These are phyloP conservation scores for Elanoides forficatus DNA, from an alignment of 2,113 vertebrate genomes.

Conservation along the genomic window DNA sequence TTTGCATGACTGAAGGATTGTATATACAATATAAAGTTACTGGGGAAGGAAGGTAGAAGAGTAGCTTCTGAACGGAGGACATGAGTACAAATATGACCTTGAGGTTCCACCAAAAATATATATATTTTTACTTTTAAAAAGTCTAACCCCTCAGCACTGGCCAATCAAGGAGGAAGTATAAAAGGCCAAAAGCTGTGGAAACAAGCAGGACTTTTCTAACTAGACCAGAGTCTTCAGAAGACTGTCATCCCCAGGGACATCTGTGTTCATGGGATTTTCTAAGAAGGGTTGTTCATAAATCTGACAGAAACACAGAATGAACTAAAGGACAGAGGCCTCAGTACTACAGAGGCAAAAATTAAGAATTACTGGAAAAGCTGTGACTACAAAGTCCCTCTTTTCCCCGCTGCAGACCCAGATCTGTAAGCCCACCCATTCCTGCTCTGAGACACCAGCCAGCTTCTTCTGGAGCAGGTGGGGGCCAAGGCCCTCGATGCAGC, in stretches of 20 bases:
- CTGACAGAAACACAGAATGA: neutral
- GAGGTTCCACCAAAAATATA: neutral
- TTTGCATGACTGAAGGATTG: neutral
- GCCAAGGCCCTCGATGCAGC: neutral
- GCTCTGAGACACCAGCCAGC: neutral
- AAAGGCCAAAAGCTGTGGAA: neutral
- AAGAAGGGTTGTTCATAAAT: neutral
- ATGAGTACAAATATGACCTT: neutral
- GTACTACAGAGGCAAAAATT: neutral
- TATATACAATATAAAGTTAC: slow-evolving; percentile 1
- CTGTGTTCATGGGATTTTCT: neutral
- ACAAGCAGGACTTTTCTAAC: neutral
- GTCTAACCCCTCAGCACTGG: neutral
- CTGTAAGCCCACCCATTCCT: neutral
- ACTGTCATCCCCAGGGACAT: neutral
- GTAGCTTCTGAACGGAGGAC: neutral
- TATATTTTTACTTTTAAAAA: neutral
- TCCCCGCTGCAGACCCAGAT: neutral
- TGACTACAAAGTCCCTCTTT: neutral
- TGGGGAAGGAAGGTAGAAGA: neutral
- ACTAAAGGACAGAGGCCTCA: neutral
- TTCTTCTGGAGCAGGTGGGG: neutral
- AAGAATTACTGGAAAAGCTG: neutral
- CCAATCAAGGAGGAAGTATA: neutral
- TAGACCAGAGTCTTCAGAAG: neutral